Evolutionary conservation across 2,113 vertebrate genomes (phyloP), one percentile per base, ranked within the genome.

Genomic region (Phaetusa simplex): DNA sequence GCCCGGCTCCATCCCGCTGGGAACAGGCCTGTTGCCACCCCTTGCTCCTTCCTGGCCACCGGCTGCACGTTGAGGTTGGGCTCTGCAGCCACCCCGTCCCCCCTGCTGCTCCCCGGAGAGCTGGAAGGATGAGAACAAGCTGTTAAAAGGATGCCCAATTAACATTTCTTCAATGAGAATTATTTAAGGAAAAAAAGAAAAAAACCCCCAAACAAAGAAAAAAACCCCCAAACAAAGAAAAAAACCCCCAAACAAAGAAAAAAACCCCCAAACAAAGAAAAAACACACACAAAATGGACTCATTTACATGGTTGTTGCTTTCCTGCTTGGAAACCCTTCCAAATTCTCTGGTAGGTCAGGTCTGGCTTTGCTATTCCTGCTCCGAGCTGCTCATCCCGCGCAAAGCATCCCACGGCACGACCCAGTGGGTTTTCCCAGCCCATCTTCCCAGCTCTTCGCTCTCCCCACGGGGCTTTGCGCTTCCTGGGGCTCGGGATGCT

Each of bases 71-170:
- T 12, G 18, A 11, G 52, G 71, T 23, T 23, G 71, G 1, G 2
- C 26, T n/a, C 62, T 30, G 66, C 66, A 20, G 16, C 1, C 23
- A 18, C 81, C 86, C 52, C 36, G 11, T 3, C 34, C 64, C 27
- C 43, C 64, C 65, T 19, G 82, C 82, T 66, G 70, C 61, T 52
- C 79, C 95, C 82, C 2, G 0, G 34, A 47, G 82, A 80, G 72
- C 88, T 43, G 40, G 23, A 49, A 34, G 69, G 70, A 65, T 62
- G 79, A 47, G 82, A 83, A 86, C 59, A 90, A 78, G 66, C 40
- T 21, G 80, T 69, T 97, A 86, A 55, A 16, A 43, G 95, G 89
- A 56, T 61, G 61, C 86, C 84, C 76, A 88, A 88, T 93, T 95
- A 96, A 85, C 70, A 86, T 84, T 40, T 56, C 67, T 47, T 43